Evolutionary conservation across 2,797 vertebrate species (phyloP).

Genomic region (Tadarida brasiliensis): DNA sequence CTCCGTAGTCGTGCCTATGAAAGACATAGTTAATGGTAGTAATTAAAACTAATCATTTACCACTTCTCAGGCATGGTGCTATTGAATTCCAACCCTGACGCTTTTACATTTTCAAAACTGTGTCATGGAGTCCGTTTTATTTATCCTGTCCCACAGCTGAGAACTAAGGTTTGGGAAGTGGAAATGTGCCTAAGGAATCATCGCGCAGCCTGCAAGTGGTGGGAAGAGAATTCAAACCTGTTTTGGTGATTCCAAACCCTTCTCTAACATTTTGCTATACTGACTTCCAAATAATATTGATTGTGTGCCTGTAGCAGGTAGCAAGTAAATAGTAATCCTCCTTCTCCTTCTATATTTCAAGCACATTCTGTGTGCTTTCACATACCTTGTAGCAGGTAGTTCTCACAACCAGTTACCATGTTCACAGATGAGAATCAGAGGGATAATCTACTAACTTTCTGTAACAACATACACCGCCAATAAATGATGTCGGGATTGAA

Average conservation of each 20-base stretch:
- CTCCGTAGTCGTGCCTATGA: background rate
- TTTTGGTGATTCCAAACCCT: background rate
- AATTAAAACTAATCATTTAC: background rate
- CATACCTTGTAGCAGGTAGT: background rate
- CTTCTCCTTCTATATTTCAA: background rate
- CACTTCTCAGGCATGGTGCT: background rate
- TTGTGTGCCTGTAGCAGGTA: background rate
- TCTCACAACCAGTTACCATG: background rate
- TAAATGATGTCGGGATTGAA: background rate
- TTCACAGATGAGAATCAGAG: background rate
- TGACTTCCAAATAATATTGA: background rate
- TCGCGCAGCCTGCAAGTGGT: background rate
- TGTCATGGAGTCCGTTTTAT: background rate
- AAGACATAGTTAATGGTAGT: background rate
- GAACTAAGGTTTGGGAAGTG: background rate
- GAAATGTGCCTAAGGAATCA: background rate
- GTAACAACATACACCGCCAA: background rate
- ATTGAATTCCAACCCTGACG: background rate
- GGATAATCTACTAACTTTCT: background rate
- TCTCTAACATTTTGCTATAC: background rate
- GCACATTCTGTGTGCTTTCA: background rate
- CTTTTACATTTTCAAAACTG: background rate
- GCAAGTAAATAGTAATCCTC: background rate
- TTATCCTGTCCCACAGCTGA: background rate
- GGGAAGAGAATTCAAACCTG: background rate